Percentiles rank a stretch among this genome's conserved stretches.
These are phyloP conservation scores for Aleiodes leptofemur DNA, from an alignment of 2,888 invertebrate genomes.

Conservation along the genomic window DNA sequence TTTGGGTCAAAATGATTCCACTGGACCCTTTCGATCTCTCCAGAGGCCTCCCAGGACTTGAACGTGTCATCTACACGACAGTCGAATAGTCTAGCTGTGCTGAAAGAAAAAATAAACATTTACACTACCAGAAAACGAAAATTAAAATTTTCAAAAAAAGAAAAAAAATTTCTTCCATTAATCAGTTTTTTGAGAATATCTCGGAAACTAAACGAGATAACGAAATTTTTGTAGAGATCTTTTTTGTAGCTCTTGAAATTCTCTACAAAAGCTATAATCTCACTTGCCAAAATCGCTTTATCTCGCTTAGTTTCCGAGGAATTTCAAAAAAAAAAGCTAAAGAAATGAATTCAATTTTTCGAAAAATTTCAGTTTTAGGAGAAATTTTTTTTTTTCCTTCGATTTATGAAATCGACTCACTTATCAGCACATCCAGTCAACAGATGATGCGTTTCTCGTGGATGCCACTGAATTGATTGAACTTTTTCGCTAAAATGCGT, in stretches of 20 bases:
- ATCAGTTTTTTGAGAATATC: no score
- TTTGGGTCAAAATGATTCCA: slow-evolving; percentile 91
- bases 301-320: no score
- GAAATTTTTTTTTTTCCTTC: slow-evolving; percentile 32
- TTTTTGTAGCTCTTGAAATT: no score
- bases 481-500: slow-evolving; percentile 88
- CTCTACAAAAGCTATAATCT: no score
- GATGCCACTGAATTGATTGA: slow-evolving; percentile 90
- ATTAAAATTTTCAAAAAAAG: no score
- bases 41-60: slow-evolving; percentile 84
- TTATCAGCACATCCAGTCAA: slow-evolving; percentile 90
- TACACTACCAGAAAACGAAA: no score
- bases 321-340: no score
- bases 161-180: no score
- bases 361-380: not conserved
- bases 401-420: slow-evolving; percentile 66
- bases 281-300: no score
- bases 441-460: slow-evolving; percentile 87
- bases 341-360: no score
- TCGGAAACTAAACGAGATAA: no score
- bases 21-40: slow-evolving; percentile 90
- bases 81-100: slow-evolving; percentile 86
- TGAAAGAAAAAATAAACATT: slow-evolving; percentile 67
- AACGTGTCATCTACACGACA: slow-evolving; percentile 80
- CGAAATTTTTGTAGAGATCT: no score